phyloP scores from a whole-genome alignment of 2,113 vertebrate genomes.

The Tonatia bakeri region DNA sequence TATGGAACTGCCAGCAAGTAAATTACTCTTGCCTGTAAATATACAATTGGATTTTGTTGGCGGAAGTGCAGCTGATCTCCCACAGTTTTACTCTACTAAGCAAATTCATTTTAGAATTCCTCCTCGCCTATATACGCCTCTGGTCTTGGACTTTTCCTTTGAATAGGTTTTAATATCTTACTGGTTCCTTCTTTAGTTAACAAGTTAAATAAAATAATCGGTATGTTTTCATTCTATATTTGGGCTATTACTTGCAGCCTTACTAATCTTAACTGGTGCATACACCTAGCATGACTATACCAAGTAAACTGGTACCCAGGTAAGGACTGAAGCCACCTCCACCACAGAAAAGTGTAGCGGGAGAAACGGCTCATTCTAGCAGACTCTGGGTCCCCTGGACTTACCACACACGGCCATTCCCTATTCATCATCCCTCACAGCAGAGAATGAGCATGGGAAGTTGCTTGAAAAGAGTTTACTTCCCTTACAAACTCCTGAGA shows the following conservation, averaged over 20 bases:
- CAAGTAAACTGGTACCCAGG: background rate
- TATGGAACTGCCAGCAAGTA: conserved; percentile 19
- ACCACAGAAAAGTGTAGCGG: background rate
- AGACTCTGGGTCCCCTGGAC: background rate
- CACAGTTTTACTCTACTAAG: conserved; percentile 46
- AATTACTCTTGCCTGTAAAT: conserved; percentile 51
- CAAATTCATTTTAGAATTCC: conserved; percentile 45
- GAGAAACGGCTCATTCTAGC: background rate
- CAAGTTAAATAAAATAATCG: conserved; percentile 33
- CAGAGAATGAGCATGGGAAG: background rate
- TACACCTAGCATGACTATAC: background rate
- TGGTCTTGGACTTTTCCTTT: conserved; percentile 3
- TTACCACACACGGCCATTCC: background rate
- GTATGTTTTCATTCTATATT: conserved; percentile 5
- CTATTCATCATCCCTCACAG: background rate
- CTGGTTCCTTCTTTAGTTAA: conserved; percentile 14
- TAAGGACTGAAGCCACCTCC: background rate
- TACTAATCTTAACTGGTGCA: background rate
- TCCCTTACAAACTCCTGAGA: background rate
- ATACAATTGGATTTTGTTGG: conserved; percentile 55
- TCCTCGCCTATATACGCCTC: background rate
- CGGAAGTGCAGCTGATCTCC: background rate
- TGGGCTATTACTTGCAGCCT: background rate
- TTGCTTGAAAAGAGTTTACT: background rate
- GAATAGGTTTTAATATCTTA: conserved; percentile 31